These are phyloP conservation scores for Scaptomyza flava DNA, from an alignment of 2,888 invertebrate genomes.

Conservation along the genomic window DNA sequence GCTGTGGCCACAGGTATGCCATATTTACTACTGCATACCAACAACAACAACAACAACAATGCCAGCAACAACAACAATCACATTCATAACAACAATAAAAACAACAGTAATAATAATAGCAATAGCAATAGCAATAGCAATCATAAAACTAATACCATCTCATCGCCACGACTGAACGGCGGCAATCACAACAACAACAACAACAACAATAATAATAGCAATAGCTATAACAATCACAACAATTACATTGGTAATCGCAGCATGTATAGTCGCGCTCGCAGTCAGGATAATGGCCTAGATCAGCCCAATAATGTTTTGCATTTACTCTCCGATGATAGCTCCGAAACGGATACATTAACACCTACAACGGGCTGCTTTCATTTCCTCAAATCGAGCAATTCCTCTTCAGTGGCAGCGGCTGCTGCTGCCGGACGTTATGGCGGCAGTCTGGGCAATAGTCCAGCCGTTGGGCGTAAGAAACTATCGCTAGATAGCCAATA, in stretches of 20 bases:
- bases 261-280: constrained; percentile 65
- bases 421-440: constrained; percentile 42
- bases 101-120: constrained; percentile 27
- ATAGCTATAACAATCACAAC: constrained; percentile 12
- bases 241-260: constrained; percentile 2
- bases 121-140: constrained; percentile 20
- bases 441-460: constrained; percentile 79
- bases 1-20: constrained; percentile 69
- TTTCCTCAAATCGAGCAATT: constrained; percentile 65
- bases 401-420: constrained; percentile 7
- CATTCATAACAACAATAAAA: constrained; percentile 25
- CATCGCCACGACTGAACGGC: constrained; percentile 55
- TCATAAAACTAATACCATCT: constrained; percentile 40
- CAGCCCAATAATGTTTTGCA: constrained; percentile 33
- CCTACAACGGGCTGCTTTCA: constrained; percentile 80
- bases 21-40: constrained; percentile 68
- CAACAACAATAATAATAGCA: constrained; percentile 36
- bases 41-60: constrained; percentile 40
- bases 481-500: constrained; percentile 83
- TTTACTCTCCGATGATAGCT: constrained; percentile 57
- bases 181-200: constrained; percentile 52
- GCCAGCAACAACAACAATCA: constrained; percentile 32
- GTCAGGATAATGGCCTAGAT: constrained; percentile 83
- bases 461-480: constrained; percentile 81
- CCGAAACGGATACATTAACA: constrained; percentile 72